phyloP scores from a whole-genome alignment of 2,888 invertebrate genomes.

The Argyresthia albistria region DNA sequence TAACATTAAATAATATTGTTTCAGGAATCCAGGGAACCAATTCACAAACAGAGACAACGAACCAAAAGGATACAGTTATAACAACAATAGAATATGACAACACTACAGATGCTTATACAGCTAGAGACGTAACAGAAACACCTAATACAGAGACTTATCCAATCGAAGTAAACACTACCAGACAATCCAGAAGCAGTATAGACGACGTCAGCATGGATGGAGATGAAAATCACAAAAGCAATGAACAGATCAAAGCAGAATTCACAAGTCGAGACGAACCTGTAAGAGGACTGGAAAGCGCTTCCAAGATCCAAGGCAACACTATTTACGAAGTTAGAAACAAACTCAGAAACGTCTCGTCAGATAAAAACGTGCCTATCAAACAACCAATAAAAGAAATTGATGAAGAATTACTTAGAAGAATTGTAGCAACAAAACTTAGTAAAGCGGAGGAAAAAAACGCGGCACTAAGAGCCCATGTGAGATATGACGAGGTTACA shows the following conservation, averaged over 20 bases:
- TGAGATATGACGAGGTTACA: constrained; percentile 55
- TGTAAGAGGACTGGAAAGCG: constrained; percentile 36
- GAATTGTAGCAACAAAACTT: constrained; percentile 19
- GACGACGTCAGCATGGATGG: constrained; percentile 19
- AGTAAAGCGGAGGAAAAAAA: constrained; percentile 24
- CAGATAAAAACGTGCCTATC: constrained; percentile 8
- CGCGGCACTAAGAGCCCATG: constrained; percentile 34
- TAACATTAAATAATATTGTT: too few relatives aligned
- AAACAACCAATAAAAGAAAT: constrained; percentile 25
- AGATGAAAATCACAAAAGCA: constrained; percentile 11
- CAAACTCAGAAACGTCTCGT: constrained; percentile 20
- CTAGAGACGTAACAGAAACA: too few relatives aligned
- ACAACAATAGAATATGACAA: too few relatives aligned
- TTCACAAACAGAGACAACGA: too few relatives aligned
- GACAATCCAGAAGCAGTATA: constrained; percentile 11
- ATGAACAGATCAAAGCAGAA: constrained; percentile 22
- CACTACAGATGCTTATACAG: too few relatives aligned
- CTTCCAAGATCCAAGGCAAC: constrained; percentile 39
- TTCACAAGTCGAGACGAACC: constrained; percentile 20
- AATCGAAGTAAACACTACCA: neutral
- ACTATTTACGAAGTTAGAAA: constrained; percentile 31
- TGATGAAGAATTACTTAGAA: constrained; percentile 19
- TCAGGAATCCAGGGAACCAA: too few relatives aligned
- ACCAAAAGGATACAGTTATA: too few relatives aligned
- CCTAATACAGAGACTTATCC: neutral